Conservation (phyloP, 2,113 vertebrate genomes). For the Pomatorhinus ruficollis region DNA sequence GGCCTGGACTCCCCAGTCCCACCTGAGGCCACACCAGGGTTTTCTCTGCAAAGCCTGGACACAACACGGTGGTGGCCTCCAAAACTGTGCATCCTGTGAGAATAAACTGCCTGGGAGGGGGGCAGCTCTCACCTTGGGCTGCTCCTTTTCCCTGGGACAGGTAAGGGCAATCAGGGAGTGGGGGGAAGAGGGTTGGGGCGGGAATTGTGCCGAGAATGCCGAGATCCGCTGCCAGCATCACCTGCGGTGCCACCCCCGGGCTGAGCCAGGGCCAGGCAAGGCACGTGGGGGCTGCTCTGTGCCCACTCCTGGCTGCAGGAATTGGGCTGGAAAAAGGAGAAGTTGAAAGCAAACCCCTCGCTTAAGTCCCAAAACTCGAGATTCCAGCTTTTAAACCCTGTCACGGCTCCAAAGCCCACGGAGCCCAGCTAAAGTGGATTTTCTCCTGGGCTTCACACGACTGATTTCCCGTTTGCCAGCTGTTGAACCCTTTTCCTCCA, state of each 20-base stretch:
- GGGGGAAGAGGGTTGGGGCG: background rate
- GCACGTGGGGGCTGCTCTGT: accelerated
- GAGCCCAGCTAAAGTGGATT: background rate
- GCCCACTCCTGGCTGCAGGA: background rate
- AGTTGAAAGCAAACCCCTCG: background rate
- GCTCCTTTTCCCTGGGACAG: background rate
- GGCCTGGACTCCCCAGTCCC: background rate
- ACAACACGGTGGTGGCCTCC: accelerated
- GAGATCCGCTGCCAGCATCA: background rate
- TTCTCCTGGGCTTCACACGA: background rate
- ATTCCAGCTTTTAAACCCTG: background rate
- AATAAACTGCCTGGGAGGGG: background rate
- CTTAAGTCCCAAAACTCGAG: background rate
- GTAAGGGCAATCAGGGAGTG: accelerated
- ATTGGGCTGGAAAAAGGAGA: background rate
- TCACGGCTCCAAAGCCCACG: background rate
- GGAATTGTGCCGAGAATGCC: background rate
- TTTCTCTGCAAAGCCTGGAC: background rate
- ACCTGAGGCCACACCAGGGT: background rate
- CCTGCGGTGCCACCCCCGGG: accelerated
- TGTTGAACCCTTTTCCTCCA: background rate
- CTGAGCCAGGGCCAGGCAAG: background rate
- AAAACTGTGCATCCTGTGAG: accelerated
- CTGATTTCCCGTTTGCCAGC: slow-evolving; percentile 6
- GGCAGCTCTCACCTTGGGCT: background rate